These are phyloP conservation scores for Echeneis naucrates DNA, from an alignment of 2,797 vertebrate species.

Conservation along the genomic window DNA sequence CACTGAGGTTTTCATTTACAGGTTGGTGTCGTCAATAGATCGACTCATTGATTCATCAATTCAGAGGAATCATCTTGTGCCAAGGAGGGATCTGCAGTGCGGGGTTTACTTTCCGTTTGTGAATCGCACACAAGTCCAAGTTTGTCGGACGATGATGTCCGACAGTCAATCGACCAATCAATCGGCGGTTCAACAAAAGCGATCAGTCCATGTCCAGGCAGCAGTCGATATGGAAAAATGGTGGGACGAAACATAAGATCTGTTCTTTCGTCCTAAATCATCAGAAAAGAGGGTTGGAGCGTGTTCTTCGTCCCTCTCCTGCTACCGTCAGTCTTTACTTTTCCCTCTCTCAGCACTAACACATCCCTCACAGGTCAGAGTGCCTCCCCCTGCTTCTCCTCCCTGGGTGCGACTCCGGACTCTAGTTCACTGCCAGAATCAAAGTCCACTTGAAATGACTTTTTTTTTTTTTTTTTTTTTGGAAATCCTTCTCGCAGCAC, in stretches of 20 bases:
- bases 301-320: slow-evolving; percentile 21
- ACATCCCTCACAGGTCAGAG: slow-evolving; percentile 21
- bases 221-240: not conserved
- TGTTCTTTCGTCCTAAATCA: slow-evolving; percentile 9
- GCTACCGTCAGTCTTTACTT: slow-evolving; percentile 12
- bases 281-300: not conserved
- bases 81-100: slow-evolving; percentile 19
- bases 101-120: slow-evolving; percentile 5
- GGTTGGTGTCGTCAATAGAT: not conserved
- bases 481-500: slow-evolving; percentile 30
- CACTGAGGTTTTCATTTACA: slow-evolving; percentile 10
- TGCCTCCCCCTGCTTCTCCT: not conserved
- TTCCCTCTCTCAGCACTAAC: slow-evolving; percentile 12
- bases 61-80: not conserved
- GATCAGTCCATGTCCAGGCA: slow-evolving; percentile 23
- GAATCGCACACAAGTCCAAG: slow-evolving; percentile 42
- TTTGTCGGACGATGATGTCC: slow-evolving; percentile 23
- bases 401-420: slow-evolving; percentile 1
- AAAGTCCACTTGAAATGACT: slow-evolving; percentile 49
- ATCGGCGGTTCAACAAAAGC: slow-evolving; percentile 21
- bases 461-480: too few relatives aligned
- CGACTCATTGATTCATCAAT: slow-evolving; percentile 17
- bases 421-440: slow-evolving; percentile 16
- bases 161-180: slow-evolving; percentile 6
- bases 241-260: not conserved